These are phyloP conservation scores for Atherinomorus stipes DNA, from an alignment of 2,113 vertebrate species.

Conservation along the genomic window DNA sequence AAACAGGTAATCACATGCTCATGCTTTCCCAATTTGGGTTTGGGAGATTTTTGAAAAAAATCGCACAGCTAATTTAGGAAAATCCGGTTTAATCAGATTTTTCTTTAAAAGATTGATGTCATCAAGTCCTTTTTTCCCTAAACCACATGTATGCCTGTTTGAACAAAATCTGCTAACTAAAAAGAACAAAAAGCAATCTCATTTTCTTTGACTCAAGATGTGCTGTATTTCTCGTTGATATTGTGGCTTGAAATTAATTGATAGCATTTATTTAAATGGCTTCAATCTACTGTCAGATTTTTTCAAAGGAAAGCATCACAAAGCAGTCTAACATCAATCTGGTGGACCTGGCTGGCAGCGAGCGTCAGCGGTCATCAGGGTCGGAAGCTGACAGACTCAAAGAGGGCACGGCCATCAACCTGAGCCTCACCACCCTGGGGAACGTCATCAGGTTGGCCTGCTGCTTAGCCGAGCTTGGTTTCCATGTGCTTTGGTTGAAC, in stretches of 20 bases:
- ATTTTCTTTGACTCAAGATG: too few species aligned
- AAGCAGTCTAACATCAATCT: conserved; percentile 89
- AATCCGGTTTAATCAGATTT: neutral
- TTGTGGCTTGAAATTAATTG: neutral
- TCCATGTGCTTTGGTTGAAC: neutral
- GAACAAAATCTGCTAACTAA: too few species aligned
- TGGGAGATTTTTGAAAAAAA: neutral
- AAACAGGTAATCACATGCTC: conserved; percentile 82
- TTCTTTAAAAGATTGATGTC: too few species aligned
- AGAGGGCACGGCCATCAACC: conserved; percentile 89
- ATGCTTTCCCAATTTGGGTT: neutral
- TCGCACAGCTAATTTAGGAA: neutral
- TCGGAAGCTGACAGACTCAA: conserved; percentile 89
- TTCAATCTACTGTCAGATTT: conserved; percentile 79
- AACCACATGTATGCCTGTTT: too few species aligned
- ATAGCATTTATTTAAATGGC: neutral
- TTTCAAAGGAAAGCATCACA: conserved; percentile 86
- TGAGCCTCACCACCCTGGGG: conserved; percentile 90
- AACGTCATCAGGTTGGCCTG: conserved; percentile 89
- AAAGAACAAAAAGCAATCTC: too few species aligned
- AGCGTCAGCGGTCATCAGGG: conserved; percentile 87
- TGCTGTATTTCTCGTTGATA: too few species aligned
- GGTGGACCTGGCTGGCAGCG: conserved; percentile 91
- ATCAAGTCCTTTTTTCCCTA: too few species aligned
- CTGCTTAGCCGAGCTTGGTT: neutral